Base-by-base conservation (phyloP, 2,888 invertebrate species). In the Taenaris catops region DNA sequence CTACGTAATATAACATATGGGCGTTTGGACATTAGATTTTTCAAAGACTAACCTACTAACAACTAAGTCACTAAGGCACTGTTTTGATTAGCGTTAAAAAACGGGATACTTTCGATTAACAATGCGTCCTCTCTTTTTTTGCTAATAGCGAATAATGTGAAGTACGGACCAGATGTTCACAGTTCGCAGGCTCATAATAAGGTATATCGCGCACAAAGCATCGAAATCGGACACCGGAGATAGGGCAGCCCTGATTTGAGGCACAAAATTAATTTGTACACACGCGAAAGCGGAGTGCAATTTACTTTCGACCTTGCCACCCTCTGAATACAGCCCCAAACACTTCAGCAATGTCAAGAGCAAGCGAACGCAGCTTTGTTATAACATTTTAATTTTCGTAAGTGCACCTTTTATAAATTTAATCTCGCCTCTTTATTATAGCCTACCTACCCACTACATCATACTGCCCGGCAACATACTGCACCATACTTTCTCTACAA, bases 141-240 rank as follows among this genome's bases (percentile, higher is more conserved):
- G 67, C 66, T 63, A 63, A 66, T 64, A 65, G 65, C 69, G 68
- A 74, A 76, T 75, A 71, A 79, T 68, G 72, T 65, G 55, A 35
- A 62, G 65, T 65, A 56, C 58, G 55, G 74, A 70, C 73, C 86
- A 86, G 83, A 83, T 86, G 53, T 52, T 54, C 52, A 66, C 72
- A 61, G 80, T 81, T 79, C 74, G 66, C 75, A 63, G 58, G 64
- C 70, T 75, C 66, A 86, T 86, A 83, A 86, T 86, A 83, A 86
- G 86, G 70, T 73, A 63, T 81, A 83, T 86, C 86, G 83, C 63
- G 70, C 62, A 83, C 81, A 86, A 86, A 80, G 78, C 71, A 72
- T 74, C 70, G 86, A 76, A 80, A 86, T 83, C 76, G 68, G 81
- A 86, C 83, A 86, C 86, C 81, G 75, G 72, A 74, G 83, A 81